A percentile compares a stretch with the other conserved stretches of the same genome.
These are phyloP conservation scores for Gallinago jamesoni DNA, from an alignment of 2,113 vertebrate species.

Conservation along the genomic window DNA sequence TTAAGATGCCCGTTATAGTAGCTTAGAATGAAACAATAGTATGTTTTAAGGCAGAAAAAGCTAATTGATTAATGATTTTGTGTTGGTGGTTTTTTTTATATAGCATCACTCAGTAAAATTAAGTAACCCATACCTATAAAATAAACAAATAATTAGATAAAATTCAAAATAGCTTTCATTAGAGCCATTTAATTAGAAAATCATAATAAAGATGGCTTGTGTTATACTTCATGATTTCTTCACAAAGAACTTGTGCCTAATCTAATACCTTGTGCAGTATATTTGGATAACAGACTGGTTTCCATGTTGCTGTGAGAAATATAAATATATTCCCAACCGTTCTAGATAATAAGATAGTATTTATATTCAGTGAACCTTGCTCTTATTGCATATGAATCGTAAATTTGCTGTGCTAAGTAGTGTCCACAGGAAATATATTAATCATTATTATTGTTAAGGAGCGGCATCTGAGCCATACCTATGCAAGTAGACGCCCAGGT, in stretches of 20 bases:
- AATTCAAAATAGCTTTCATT: background rate
- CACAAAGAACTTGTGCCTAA: background rate
- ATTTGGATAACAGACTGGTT: background rate
- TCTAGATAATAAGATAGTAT: background rate
- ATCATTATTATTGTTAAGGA: background rate
- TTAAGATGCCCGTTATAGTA: background rate
- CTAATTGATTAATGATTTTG: background rate
- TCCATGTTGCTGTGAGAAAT: background rate
- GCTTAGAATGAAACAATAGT: background rate
- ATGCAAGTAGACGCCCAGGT: accelerated
- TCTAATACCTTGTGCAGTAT: background rate
- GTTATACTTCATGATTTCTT: background rate
- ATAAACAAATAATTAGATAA: background rate
- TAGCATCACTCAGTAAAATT: background rate
- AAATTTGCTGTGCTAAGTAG: background rate
- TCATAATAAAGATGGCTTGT: background rate
- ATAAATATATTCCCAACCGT: background rate
- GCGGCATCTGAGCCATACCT: background rate
- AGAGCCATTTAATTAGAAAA: background rate
- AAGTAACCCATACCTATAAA: background rate
- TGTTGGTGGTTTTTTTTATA: background rate
- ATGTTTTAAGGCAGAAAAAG: background rate
- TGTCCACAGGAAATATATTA: background rate
- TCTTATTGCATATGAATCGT: background rate
- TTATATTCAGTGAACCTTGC: background rate